Percentiles rank a stretch among this genome's conserved stretches.
Conservation (phyloP, 1,140 invertebrate genomes). For the Agrilus planipennis region DNA sequence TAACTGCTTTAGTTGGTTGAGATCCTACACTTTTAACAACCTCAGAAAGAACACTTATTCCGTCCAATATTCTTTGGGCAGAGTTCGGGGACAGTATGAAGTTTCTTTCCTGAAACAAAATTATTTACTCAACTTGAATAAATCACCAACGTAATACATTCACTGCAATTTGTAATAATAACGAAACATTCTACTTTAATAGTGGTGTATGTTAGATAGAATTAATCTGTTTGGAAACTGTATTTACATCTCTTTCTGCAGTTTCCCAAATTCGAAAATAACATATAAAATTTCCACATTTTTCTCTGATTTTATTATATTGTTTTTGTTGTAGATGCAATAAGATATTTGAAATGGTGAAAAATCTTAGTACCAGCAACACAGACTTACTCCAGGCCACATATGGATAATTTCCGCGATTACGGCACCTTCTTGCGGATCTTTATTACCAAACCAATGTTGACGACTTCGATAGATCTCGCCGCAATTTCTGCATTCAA, state of each 20-base stretch:
- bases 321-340: too few species aligned
- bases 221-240: too few species aligned
- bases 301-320: too few species aligned
- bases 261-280: too few species aligned
- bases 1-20: conserved; percentile 55
- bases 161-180: too few species aligned
- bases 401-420: conserved; percentile 61
- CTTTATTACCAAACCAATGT: conserved; percentile 77
- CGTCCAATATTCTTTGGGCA: conserved; percentile 63
- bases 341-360: too few species aligned
- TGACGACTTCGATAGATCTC: conserved; percentile 71
- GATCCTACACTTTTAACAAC: conserved; percentile 55
- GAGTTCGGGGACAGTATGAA: conserved; percentile 47
- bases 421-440: conserved; percentile 51
- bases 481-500: conserved; percentile 71
- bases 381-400: conserved; percentile 57
- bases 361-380: too few species aligned
- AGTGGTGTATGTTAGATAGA: too few species aligned
- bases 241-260: too few species aligned
- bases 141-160: not conserved
- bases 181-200: too few species aligned
- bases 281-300: too few species aligned
- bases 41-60: conserved; percentile 58
- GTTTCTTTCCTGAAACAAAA: conserved; percentile 29
- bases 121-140: conserved; percentile 23